A percentile compares a stretch with the other conserved stretches of the same genome.
Evolutionary conservation across 2,113 vertebrate genomes (phyloP).

Genomic region (Hipposideros armiger): DNA sequence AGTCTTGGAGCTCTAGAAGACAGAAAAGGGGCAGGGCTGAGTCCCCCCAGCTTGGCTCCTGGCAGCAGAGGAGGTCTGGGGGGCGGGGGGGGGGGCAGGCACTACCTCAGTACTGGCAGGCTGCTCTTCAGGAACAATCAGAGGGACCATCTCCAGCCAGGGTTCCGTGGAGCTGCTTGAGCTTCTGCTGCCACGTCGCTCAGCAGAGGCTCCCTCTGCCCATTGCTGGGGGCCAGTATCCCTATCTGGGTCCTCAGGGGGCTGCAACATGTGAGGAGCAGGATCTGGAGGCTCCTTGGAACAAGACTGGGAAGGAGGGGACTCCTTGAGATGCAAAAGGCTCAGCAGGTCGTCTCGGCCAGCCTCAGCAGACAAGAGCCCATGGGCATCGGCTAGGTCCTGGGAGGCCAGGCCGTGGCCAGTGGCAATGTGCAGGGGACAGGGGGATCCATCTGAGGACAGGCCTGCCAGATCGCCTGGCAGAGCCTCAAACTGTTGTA

Average conservation of each 20-base stretch:
- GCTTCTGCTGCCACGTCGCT: slow-evolving; percentile 64
- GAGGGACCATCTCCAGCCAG: slow-evolving; percentile 65
- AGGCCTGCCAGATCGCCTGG: slow-evolving; percentile 60
- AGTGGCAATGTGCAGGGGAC: slow-evolving; percentile 86
- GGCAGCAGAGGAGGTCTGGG: neutral
- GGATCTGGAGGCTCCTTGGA: slow-evolving; percentile 15
- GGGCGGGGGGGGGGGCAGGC: rapidly evolving
- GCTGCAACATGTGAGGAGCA: slow-evolving; percentile 48
- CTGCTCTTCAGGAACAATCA: slow-evolving; percentile 20
- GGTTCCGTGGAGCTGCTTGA: slow-evolving; percentile 82
- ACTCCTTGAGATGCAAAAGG: slow-evolving; percentile 89
- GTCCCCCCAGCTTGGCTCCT: neutral
- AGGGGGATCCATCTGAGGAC: slow-evolving; percentile 67
- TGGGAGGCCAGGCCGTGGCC: slow-evolving; percentile 78
- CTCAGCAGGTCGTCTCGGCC: slow-evolving; percentile 90
- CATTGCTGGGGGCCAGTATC: neutral
- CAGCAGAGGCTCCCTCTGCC: neutral
- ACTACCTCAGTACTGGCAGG: slow-evolving; percentile 63
- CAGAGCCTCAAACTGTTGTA: slow-evolving; percentile 89
- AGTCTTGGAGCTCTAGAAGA: slow-evolving; percentile 87
- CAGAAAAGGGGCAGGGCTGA: slow-evolving; percentile 54
- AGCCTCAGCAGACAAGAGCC: slow-evolving; percentile 91
- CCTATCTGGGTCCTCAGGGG: neutral
- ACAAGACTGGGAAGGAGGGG: neutral
- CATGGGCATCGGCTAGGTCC: slow-evolving; percentile 79